These are phyloP conservation scores for Aphrophora alni DNA, from an alignment of 2,888 invertebrate species.

Conservation along the genomic window DNA sequence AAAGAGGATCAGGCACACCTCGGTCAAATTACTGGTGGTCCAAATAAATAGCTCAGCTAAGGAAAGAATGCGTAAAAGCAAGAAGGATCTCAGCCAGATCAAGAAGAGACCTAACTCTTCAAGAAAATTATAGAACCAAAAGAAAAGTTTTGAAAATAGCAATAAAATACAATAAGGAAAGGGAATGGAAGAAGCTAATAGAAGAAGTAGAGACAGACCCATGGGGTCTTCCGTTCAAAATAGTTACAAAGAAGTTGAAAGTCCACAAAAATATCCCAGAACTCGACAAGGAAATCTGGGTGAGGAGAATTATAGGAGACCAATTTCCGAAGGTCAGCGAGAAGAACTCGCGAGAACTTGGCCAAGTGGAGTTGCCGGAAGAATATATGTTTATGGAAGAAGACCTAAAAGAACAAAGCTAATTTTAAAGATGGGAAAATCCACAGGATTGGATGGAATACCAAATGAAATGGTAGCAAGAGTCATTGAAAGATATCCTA, in stretches of 20 bases:
- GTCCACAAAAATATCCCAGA: background rate
- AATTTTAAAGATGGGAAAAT: slow-evolving; percentile 2
- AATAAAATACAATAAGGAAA: background rate
- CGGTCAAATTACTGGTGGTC: background rate
- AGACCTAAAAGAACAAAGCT: slow-evolving; percentile 3
- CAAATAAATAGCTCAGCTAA: background rate
- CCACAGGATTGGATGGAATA: background rate
- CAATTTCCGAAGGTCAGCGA: background rate
- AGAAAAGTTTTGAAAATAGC: background rate
- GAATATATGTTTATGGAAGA: background rate
- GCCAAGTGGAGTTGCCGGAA: background rate
- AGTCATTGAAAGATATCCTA: too few species aligned
- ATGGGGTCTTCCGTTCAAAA: background rate
- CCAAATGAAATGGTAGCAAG: background rate
- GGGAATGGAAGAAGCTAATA: background rate
- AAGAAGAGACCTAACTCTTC: background rate
- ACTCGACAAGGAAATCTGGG: background rate
- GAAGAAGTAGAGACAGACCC: background rate
- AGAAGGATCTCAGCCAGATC: background rate
- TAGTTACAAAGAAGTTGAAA: background rate
- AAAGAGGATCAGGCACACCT: background rate
- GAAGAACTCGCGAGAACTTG: background rate
- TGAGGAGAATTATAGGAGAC: background rate
- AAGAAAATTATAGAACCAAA: background rate
- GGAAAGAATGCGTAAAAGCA: background rate